Conservation (phyloP, 2,888 invertebrate genomes). For the Tolmerus cingulatus region DNA sequence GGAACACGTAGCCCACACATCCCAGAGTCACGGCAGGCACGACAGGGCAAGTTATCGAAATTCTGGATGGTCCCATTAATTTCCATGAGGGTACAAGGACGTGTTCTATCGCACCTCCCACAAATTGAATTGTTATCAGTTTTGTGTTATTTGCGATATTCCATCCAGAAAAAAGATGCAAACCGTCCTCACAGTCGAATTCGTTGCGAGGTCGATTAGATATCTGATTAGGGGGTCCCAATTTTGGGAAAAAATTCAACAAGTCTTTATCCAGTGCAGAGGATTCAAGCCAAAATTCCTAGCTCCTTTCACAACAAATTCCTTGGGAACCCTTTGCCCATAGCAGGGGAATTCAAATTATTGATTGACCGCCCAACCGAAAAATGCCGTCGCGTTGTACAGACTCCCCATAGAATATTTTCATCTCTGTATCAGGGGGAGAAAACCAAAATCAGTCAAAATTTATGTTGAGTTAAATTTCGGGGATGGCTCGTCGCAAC, state of each 20-base stretch:
- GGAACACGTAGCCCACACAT: neutral
- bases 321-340: neutral
- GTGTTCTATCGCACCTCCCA: neutral
- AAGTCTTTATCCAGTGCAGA: neutral
- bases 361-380: neutral
- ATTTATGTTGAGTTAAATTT: slow-evolving; percentile 20
- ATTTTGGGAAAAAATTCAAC: neutral
- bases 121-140: neutral
- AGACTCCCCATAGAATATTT: neutral
- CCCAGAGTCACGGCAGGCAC: neutral
- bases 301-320: neutral
- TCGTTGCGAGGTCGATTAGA: neutral
- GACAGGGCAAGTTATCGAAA: neutral
- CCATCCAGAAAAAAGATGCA: neutral
- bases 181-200: neutral
- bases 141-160: neutral
- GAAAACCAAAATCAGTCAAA: neutral
- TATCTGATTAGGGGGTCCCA: neutral
- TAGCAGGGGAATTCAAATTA: neutral
- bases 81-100: neutral
- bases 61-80: neutral
- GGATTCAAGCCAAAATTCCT: neutral
- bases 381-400: neutral
- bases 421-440: neutral
- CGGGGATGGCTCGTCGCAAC: neutral